phyloP scores from a whole-genome alignment of 2,113 vertebrate genomes.

The Eolophus roseicapilla region DNA sequence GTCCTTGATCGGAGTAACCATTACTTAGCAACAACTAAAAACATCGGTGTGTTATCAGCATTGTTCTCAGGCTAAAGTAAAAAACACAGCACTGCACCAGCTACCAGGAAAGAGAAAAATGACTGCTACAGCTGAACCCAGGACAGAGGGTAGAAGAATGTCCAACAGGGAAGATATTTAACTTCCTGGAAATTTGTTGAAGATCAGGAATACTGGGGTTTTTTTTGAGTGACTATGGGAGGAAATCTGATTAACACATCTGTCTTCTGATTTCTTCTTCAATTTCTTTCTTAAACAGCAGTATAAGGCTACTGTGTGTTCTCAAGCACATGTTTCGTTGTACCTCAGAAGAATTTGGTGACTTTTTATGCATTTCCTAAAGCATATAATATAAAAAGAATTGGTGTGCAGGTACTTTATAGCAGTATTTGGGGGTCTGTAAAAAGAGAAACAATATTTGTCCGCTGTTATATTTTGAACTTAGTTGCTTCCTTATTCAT shows the following conservation, averaged over 20 bases:
- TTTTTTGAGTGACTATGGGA: background rate
- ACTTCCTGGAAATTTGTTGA: background rate
- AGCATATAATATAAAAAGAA: background rate
- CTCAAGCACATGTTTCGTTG: background rate
- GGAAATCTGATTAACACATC: background rate
- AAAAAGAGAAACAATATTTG: background rate
- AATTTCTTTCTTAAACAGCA: background rate
- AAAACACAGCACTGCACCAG: background rate
- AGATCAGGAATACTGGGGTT: background rate
- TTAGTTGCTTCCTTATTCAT: background rate
- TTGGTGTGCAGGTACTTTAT: background rate
- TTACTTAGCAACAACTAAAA: background rate
- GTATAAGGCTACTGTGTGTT: background rate
- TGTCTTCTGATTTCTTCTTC: background rate
- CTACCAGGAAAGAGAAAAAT: background rate
- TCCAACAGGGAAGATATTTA: background rate
- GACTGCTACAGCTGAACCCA: background rate
- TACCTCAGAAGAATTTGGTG: background rate
- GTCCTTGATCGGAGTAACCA: background rate
- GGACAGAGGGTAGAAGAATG: background rate
- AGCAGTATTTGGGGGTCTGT: background rate
- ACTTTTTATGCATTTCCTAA: background rate
- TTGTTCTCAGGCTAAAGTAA: background rate
- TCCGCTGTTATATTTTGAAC: background rate
- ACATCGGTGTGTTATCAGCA: background rate